phyloP scores from a whole-genome alignment of 2,113 vertebrate species.

The Ibidorhyncha struthersii region DNA sequence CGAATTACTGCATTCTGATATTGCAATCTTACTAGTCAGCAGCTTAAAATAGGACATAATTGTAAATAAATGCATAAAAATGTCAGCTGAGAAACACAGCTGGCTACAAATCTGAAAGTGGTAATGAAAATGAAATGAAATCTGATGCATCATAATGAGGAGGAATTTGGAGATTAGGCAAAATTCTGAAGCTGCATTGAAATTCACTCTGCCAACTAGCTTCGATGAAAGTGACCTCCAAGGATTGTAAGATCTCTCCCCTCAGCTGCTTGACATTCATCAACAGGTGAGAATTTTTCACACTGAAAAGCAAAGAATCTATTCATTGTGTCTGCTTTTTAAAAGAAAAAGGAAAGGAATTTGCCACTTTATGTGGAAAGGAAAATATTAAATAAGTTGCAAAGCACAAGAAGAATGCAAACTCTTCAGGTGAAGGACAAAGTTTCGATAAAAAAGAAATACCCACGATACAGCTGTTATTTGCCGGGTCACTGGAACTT shows the following conservation, averaged over 20 bases:
- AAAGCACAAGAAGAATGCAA: neutral
- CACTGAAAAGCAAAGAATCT: neutral
- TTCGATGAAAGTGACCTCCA: neutral
- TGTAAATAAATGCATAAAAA: neutral
- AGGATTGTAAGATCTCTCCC: neutral
- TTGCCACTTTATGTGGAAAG: neutral
- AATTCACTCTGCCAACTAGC: neutral
- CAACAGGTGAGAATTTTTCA: neutral
- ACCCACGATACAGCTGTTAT: neutral
- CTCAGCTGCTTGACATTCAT: neutral
- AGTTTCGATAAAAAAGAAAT: neutral
- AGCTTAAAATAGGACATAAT: neutral
- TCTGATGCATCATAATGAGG: neutral
- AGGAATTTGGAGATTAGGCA: neutral
- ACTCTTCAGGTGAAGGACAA: neutral
- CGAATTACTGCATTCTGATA: neutral
- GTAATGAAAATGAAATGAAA: neutral
- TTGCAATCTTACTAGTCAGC: neutral
- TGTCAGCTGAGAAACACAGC: neutral
- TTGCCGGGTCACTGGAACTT: neutral
- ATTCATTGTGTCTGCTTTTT: neutral
- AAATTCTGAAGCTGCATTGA: neutral
- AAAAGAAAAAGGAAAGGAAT: neutral
- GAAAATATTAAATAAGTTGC: neutral
- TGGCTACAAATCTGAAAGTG: neutral